A percentile compares a stretch with the other conserved stretches of the same genome.
phyloP scores from a whole-genome alignment of 2,888 invertebrate genomes.

The Chloroclystis v-ata region DNA sequence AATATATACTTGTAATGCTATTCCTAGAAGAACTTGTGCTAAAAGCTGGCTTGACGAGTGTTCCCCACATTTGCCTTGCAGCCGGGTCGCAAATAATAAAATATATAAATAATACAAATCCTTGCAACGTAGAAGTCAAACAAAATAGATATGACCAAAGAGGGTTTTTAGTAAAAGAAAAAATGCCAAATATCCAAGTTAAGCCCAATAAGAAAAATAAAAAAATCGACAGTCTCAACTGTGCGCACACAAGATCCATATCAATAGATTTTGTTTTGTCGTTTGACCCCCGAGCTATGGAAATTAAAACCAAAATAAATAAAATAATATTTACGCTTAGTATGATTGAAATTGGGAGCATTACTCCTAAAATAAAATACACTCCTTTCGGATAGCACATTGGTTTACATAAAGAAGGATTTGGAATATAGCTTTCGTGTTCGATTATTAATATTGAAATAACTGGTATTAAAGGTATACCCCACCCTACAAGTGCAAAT shows the following conservation, averaged over 20 bases:
- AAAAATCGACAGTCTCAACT: conserved; percentile 76
- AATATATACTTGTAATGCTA: conserved; percentile 50
- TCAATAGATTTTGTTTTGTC: conserved; percentile 65
- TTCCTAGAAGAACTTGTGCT: conserved; percentile 45
- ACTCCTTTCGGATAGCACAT: conserved; percentile 78
- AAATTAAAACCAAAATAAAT: conserved; percentile 74
- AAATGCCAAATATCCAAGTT: conserved; percentile 80
- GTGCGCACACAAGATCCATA: conserved; percentile 63
- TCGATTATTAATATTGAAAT: conserved; percentile 61
- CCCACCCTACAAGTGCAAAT: conserved; percentile 81
- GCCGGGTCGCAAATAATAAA: conserved; percentile 77
- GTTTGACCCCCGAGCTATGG: conserved; percentile 71
- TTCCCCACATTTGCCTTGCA: conserved; percentile 74
- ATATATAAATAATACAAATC: conserved; percentile 80
- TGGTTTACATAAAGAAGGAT: conserved; percentile 35
- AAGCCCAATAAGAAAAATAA: conserved; percentile 80
- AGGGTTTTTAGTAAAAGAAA: conserved; percentile 69
- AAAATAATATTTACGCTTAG: conserved; percentile 72
- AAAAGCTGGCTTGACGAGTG: conserved; percentile 58
- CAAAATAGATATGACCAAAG: conserved; percentile 81
- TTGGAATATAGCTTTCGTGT: conserved; percentile 65
- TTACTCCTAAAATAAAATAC: conserved; percentile 67
- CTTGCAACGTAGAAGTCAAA: conserved; percentile 80
- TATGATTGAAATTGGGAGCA: conserved; percentile 75
- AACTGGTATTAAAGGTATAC: conserved; percentile 77